These are phyloP conservation scores for Oreochromis aureus DNA, from an alignment of 2,113 vertebrate genomes.

Conservation along the genomic window DNA sequence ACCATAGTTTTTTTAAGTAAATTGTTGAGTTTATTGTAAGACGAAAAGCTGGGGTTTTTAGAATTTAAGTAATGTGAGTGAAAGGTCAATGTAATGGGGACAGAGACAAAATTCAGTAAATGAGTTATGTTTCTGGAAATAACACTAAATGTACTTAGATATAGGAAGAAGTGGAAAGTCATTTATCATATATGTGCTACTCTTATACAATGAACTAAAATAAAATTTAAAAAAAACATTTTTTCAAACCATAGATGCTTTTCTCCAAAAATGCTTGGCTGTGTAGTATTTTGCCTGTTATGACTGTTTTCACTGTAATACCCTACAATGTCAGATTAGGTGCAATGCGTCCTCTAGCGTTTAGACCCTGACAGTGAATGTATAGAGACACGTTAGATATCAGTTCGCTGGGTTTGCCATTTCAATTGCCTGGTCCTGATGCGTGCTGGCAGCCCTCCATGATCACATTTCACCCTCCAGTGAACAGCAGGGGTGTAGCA, in stretches of 20 bases:
- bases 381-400: background rate
- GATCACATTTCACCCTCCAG: constrained; percentile 61
- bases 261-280: background rate
- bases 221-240: rapidly evolving
- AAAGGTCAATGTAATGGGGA: background rate
- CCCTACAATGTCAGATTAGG: background rate
- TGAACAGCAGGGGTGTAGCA: constrained; percentile 55
- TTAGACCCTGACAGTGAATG: background rate
- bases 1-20: background rate
- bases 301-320: background rate
- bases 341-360: constrained; percentile 45
- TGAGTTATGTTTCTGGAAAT: background rate
- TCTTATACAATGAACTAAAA: background rate
- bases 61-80: background rate
- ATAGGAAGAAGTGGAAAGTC: background rate
- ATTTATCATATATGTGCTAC: background rate
- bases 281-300: background rate
- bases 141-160: background rate
- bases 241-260: background rate
- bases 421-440: constrained; percentile 50
- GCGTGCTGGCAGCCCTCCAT: constrained; percentile 58
- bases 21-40: background rate
- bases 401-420: constrained; percentile 30
- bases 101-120: background rate
- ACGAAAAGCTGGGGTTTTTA: background rate